phyloP scores from a whole-genome alignment of 2,113 vertebrate species.

The Brachyistius frenatus region DNA sequence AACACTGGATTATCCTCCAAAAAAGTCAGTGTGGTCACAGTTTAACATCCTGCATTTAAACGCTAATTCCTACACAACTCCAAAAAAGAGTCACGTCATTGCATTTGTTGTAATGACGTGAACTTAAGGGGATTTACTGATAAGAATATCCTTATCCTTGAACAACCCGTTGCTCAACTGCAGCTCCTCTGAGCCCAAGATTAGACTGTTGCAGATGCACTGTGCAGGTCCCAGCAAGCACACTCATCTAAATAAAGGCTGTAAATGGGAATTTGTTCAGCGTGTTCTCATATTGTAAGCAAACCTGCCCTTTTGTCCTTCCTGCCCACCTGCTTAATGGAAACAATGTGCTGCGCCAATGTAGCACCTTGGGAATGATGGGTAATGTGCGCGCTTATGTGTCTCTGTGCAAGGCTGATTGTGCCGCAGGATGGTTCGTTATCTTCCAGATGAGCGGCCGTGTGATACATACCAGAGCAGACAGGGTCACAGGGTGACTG shows the following conservation, averaged over 20 bases:
- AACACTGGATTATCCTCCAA: background rate
- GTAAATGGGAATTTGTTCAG: constrained; percentile 49
- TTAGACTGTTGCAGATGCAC: constrained; percentile 35
- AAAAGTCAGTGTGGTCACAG: background rate
- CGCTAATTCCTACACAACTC: background rate
- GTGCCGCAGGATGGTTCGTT: constrained; percentile 45
- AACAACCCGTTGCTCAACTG: constrained; percentile 30
- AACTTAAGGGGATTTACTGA: constrained; percentile 23
- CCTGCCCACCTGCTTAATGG: constrained; percentile 61
- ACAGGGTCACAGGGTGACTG: constrained; percentile 59
- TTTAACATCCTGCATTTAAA: constrained; percentile 16
- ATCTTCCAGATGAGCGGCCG: constrained; percentile 66
- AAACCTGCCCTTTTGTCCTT: constrained; percentile 62
- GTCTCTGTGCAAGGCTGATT: constrained; percentile 24
- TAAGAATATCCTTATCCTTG: constrained; percentile 46
- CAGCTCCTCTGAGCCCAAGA: constrained; percentile 33
- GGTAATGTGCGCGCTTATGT: constrained; percentile 24
- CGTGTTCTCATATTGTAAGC: constrained; percentile 43
- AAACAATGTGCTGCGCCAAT: constrained; percentile 35
- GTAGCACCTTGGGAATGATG: constrained; percentile 57
- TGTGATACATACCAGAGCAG: constrained; percentile 45
- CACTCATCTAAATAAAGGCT: constrained; percentile 42
- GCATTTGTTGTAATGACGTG: constrained; percentile 14
- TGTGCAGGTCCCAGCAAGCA: constrained; percentile 23
- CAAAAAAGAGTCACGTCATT: constrained; percentile 1